These are phyloP conservation scores for Knipowitschia caucasica DNA, from an alignment of 2,797 vertebrate genomes.

Conservation along the genomic window DNA sequence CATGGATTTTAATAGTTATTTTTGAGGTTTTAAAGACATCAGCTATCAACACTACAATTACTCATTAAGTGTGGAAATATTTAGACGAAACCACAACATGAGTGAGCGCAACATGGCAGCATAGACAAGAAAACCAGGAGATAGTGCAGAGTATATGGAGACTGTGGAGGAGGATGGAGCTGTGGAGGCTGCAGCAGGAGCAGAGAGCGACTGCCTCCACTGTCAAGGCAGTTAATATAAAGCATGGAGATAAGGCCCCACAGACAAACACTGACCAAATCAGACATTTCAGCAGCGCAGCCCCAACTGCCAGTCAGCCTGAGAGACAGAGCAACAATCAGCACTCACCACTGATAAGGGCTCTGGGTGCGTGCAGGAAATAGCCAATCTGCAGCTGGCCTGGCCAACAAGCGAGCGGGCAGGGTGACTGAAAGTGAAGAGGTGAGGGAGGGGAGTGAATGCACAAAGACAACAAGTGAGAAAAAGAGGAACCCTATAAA, in stretches of 20 bases:
- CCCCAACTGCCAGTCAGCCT: constrained; percentile 77
- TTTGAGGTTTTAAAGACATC: no score
- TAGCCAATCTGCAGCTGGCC: constrained; percentile 71
- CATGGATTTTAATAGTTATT: no score
- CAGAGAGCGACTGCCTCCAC: constrained; percentile 76
- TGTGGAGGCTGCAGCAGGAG: constrained; percentile 54
- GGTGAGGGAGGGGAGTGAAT: constrained; percentile 48
- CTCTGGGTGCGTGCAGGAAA: constrained; percentile 76
- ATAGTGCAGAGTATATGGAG: constrained; percentile 30
- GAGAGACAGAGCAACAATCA: constrained; percentile 82
- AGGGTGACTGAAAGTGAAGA: constrained; percentile 47
- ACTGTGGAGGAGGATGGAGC: constrained; percentile 46
- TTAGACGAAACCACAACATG: constrained; percentile 34
- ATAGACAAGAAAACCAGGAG: constrained; percentile 43
- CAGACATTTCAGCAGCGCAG: constrained; percentile 76
- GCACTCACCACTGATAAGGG: constrained; percentile 78
- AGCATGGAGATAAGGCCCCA: constrained; percentile 77
- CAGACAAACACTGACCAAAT: constrained; percentile 84
- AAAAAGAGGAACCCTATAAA: constrained; percentile 54
- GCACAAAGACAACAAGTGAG: constrained; percentile 52
- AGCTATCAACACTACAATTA: no score
- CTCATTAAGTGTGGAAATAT: constrained; percentile 10
- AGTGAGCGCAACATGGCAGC: constrained; percentile 32
- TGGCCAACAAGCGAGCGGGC: constrained; percentile 42
- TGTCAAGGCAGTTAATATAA: constrained; percentile 82